Evolutionary conservation across 2,888 invertebrate species (phyloP).

Genomic region (Lasioglossum morio): DNA sequence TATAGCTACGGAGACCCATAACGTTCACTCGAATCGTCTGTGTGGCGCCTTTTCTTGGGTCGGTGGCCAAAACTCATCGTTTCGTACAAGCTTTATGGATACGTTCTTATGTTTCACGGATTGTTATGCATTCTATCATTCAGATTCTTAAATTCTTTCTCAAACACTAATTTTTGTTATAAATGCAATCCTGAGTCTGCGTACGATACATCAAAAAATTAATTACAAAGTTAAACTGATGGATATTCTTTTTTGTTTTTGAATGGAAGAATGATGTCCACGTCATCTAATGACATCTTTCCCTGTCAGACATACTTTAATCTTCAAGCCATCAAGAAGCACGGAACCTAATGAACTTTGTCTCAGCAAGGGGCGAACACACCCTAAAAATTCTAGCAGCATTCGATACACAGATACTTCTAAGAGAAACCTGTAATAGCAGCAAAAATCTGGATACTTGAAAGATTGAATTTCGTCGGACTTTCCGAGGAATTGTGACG

Average conservation of each 20-base stretch:
- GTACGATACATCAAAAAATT: too few relatives aligned
- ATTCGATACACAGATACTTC: not conserved
- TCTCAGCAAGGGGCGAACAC: not conserved
- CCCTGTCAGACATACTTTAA: too few relatives aligned
- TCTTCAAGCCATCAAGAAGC: too few relatives aligned
- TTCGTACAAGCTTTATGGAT: not conserved
- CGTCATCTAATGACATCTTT: too few relatives aligned
- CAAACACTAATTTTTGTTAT: too few relatives aligned
- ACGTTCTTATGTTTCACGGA: too few relatives aligned
- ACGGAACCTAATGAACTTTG: not conserved
- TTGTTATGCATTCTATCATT: too few relatives aligned
- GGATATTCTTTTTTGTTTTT: too few relatives aligned
- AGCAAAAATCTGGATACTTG: not conserved
- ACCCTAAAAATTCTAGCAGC: not conserved
- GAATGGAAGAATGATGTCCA: too few relatives aligned
- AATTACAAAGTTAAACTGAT: too few relatives aligned
- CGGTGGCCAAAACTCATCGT: not conserved
- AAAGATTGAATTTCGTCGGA: not conserved
- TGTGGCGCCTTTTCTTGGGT: not conserved
- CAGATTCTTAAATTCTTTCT: too few relatives aligned
- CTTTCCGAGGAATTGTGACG: not conserved
- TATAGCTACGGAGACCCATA: not conserved
- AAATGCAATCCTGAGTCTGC: too few relatives aligned
- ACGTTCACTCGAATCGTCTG: constrained; percentile 34
- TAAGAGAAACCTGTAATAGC: not conserved